These are phyloP conservation scores for Antheraea yamamai DNA, from an alignment of 2,888 invertebrate genomes.

Conservation along the genomic window DNA sequence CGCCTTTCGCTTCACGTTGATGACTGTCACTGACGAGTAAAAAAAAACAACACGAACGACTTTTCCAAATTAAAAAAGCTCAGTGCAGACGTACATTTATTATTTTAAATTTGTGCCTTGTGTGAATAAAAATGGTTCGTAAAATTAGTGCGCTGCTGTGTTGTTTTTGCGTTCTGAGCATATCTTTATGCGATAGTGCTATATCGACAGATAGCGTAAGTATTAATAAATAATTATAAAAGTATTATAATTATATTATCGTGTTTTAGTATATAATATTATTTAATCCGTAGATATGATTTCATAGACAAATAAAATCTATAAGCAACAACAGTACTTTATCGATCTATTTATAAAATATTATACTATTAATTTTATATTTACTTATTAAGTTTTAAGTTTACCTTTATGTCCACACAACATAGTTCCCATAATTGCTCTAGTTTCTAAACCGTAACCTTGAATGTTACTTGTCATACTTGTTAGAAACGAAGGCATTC, in stretches of 20 bases:
- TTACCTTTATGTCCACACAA: constrained; percentile 21
- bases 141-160: constrained; percentile 72
- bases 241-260: not conserved
- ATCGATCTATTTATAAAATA: not conserved
- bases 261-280: not conserved
- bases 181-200: constrained; percentile 71
- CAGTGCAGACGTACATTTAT: constrained; percentile 19
- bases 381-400: not conserved
- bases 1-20: constrained; percentile 68
- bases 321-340: not conserved
- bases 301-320: not conserved
- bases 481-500: constrained; percentile 26
- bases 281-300: not conserved
- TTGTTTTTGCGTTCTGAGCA: constrained; percentile 70
- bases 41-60: constrained; percentile 34
- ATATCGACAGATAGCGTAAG: constrained; percentile 74
- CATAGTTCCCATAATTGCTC: constrained; percentile 41
- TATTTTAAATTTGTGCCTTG: constrained; percentile 24
- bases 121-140: constrained; percentile 60
- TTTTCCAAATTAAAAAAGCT: constrained; percentile 31
- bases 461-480: constrained; percentile 56
- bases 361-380: not conserved
- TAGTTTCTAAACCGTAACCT: constrained; percentile 57
- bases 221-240: constrained; percentile 25
- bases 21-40: constrained; percentile 35